Base-by-base conservation (phyloP, 2,797 vertebrate species). In the Intellagama lesueurii region DNA sequence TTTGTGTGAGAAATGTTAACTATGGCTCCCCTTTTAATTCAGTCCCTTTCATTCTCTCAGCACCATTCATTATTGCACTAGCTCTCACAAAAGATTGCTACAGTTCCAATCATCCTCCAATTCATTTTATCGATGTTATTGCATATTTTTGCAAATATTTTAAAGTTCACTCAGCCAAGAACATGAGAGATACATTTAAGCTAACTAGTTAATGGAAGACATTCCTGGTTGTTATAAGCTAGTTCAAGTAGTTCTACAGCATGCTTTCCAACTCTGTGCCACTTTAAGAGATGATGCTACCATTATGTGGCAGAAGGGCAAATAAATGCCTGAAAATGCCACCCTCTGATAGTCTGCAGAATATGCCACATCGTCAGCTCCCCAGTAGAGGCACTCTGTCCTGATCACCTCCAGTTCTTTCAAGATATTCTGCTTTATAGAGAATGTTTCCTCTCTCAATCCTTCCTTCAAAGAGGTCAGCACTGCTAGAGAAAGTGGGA, bases 21-120 rank as follows among this genome's bases (percentile, higher is more conserved):
- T 4, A 69, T 76, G n/a, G 32, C 28, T 89, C 19, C 40, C 26
- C 52, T 81, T 88, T 89, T 30, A 89, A 52, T 26, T 64, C n/a
- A 4, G 47, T 30, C 22, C 77, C 24, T 85, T 86, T 75, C n/a
- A 82, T 19, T 44, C 32, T 40, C 56, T 17, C 26, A 82, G 17
- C n/a, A 56, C 64, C 47, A 52, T 56, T 85, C 64, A 64, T 80
- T 17, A 12, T n/a, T 69, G 14, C 56, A 49, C 40, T 66, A 32
- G 35, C 16, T 49, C 72, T 52, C 73, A 83, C 5, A 68, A 88
- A 88, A 28, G 56, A 66, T 30, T 3, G 30, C 44, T 80, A 56
- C n/a, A 47, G 19, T 85, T 80, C 76, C 4, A 60, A 32, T n/a
- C 19, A 47, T 12, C 40, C 35, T 47, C 7, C 24, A 64, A 12